Percentiles rank a stretch among this genome's conserved stretches.
phyloP scores from a whole-genome alignment of 2,888 invertebrate species.

The Drosophila nr. perissopoda region DNA sequence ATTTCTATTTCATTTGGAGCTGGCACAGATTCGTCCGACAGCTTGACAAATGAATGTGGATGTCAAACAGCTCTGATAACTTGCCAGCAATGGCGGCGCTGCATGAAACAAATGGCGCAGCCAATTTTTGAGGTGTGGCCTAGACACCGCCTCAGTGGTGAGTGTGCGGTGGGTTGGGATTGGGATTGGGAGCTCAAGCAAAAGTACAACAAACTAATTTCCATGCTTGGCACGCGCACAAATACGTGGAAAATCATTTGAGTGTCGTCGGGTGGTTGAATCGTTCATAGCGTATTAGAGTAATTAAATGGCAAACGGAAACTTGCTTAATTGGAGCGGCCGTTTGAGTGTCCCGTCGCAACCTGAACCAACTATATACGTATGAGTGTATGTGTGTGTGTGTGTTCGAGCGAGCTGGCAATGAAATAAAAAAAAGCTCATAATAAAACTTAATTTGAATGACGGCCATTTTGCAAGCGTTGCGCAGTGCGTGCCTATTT shows the following conservation, averaged over 20 bases:
- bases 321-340: constrained; percentile 78
- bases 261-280: constrained; percentile 42
- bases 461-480: constrained; percentile 62
- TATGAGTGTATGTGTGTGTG: constrained; percentile 3
- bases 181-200: constrained; percentile 20
- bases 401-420: constrained; percentile 46
- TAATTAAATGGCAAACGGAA: constrained; percentile 82
- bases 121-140: constrained; percentile 74
- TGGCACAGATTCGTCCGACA: constrained; percentile 71
- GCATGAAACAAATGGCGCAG: constrained; percentile 71
- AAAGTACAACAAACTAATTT: constrained; percentile 73
- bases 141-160: constrained; percentile 15
- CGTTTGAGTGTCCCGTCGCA: constrained; percentile 35
- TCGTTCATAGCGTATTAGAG: constrained; percentile 72
- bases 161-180: constrained; percentile 13
- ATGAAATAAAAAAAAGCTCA: constrained; percentile 75
- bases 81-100: constrained; percentile 70
- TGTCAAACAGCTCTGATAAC: constrained; percentile 82
- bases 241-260: constrained; percentile 57
- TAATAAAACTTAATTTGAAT: constrained; percentile 79
- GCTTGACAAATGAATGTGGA: constrained; percentile 79
- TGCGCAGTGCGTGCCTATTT: constrained; percentile 68
- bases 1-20: constrained; percentile 43
- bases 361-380: background rate
- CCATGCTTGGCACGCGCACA: constrained; percentile 76